phyloP scores from a whole-genome alignment of 2,888 invertebrate species.

The Anodontia alba region DNA sequence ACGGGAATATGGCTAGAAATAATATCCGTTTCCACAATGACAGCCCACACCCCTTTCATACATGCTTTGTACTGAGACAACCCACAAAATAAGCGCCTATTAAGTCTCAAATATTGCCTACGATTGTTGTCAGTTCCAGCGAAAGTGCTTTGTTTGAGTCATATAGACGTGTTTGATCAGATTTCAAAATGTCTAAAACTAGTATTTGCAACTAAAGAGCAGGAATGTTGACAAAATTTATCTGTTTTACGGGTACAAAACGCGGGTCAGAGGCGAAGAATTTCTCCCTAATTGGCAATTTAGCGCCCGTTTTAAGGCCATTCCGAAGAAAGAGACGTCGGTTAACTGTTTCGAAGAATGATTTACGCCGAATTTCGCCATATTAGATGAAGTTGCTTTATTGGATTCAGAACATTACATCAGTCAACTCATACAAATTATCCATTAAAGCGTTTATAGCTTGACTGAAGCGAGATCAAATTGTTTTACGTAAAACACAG shows the following conservation, averaged over 20 bases:
- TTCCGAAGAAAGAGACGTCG: slow-evolving; percentile 22
- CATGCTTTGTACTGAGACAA: background rate
- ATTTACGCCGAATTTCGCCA: slow-evolving; percentile 50
- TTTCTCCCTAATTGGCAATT: slow-evolving; percentile 29
- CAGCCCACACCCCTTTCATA: background rate
- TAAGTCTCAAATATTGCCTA: background rate
- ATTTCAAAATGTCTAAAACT: slow-evolving; percentile 8
- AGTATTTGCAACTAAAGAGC: background rate
- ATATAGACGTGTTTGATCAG: background rate
- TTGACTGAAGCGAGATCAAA: slow-evolving; percentile 33
- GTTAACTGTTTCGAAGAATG: slow-evolving; percentile 48
- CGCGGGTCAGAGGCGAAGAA: slow-evolving; percentile 21
- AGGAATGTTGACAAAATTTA: slow-evolving; percentile 22
- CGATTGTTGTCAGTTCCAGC: background rate
- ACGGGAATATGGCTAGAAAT: background rate
- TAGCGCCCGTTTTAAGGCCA: slow-evolving; percentile 36
- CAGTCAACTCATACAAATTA: slow-evolving; percentile 40
- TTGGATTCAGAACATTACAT: slow-evolving; percentile 42
- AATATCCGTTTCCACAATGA: background rate
- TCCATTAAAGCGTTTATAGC: slow-evolving; percentile 55
- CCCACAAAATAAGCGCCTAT: background rate
- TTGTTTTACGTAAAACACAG: slow-evolving; percentile 53
- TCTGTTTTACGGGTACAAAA: slow-evolving; percentile 30
- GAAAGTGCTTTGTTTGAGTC: background rate
- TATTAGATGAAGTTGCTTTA: slow-evolving; percentile 33